Evolutionary conservation across 2,888 invertebrate genomes (phyloP).

Genomic region (Gari tellinella): DNA sequence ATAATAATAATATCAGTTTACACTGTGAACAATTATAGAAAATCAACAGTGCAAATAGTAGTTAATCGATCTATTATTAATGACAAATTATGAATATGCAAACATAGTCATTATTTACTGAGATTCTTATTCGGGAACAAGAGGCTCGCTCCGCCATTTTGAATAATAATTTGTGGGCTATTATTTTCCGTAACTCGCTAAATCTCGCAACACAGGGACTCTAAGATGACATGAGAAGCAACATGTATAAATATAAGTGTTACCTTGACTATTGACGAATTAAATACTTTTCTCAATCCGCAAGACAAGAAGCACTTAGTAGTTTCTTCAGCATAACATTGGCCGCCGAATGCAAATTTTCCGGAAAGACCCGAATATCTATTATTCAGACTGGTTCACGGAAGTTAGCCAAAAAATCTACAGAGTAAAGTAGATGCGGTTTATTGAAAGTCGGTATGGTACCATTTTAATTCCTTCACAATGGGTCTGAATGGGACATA

Average conservation of each 20-base stretch:
- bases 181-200: constrained; percentile 65
- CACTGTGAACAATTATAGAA: no score
- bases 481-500: no score
- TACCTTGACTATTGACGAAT: no score
- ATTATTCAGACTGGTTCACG: constrained; percentile 39
- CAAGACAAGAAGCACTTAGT: no score
- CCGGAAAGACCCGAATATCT: constrained; percentile 63
- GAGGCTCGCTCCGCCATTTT: constrained; percentile 74
- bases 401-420: neutral
- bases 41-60: no score
- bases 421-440: no score
- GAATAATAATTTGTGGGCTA: constrained; percentile 77
- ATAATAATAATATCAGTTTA: no score
- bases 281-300: no score
- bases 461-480: no score
- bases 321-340: no score
- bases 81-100: constrained; percentile 77
- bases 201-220: neutral
- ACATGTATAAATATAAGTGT: neutral
- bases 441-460: no score
- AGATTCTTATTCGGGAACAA: constrained; percentile 71
- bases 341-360: neutral
- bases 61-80: neutral
- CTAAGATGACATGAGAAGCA: neutral
- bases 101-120: constrained; percentile 71